These are phyloP conservation scores for Cliona cf. orientalis DNA, from an alignment of 37 sponge, comb jelly and placozoan species.

Conservation along the genomic window DNA sequence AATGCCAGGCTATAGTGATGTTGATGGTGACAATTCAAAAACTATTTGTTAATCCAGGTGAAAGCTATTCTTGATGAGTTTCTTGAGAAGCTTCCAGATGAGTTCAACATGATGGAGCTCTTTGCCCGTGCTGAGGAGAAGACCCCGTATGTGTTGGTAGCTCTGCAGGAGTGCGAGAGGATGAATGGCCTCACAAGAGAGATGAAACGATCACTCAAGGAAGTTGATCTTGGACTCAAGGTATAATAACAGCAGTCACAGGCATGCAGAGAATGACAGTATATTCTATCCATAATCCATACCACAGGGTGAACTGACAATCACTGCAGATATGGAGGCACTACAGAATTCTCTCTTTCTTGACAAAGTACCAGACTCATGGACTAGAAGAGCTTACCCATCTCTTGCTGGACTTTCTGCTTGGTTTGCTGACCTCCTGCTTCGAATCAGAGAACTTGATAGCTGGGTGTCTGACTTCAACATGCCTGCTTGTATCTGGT, in stretches of 20 bases:
- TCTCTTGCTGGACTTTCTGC: conserved; percentile 79
- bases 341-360: conserved; percentile 91
- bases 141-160: conserved; percentile 97
- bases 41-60: too few relatives aligned
- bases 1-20: not conserved
- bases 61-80: conserved; percentile 93
- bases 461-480: conserved; percentile 96
- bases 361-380: conserved; percentile 86
- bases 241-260: conserved; percentile 14
- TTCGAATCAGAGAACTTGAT: conserved; percentile 93
- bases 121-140: conserved; percentile 91
- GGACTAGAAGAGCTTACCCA: conserved; percentile 94
- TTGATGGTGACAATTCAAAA: not conserved
- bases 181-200: conserved; percentile 95
- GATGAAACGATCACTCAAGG: conserved; percentile 90
- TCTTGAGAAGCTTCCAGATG: conserved; percentile 94
- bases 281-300: not conserved
- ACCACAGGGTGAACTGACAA: conserved; percentile 96
- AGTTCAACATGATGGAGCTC: conserved; percentile 92
- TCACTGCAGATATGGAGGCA: conserved; percentile 94
- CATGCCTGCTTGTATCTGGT: conserved; percentile 96
- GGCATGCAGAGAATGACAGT: too few relatives aligned
- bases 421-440: conserved; percentile 93
- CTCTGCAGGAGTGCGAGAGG: conserved; percentile 98
- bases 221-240: conserved; percentile 96